phyloP scores from a whole-genome alignment of 2,113 vertebrate species.

The Carettochelys insculpta region DNA sequence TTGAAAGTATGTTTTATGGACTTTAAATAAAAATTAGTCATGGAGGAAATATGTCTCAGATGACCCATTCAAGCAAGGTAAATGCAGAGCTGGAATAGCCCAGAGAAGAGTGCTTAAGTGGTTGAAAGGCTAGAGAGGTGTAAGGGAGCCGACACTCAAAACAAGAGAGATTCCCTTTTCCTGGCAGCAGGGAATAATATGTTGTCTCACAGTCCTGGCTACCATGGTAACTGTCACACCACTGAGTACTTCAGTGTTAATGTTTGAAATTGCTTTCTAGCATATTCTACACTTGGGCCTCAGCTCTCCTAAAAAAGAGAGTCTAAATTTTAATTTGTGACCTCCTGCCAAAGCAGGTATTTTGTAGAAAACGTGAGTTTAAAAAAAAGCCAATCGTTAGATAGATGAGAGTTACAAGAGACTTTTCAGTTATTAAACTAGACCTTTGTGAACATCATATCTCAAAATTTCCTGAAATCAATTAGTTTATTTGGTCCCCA shows the following conservation, averaged over 20 bases:
- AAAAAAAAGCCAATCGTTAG: background rate
- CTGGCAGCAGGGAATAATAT: background rate
- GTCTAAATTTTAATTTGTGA: background rate
- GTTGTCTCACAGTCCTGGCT: background rate
- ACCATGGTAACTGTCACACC: background rate
- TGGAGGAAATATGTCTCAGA: background rate
- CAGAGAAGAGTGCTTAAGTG: background rate
- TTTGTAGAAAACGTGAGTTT: background rate
- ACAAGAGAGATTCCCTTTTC: background rate
- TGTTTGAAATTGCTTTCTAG: background rate
- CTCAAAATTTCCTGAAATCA: background rate
- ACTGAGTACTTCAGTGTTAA: background rate
- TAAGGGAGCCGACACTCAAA: background rate
- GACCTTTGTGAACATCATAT: background rate
- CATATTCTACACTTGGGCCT: background rate
- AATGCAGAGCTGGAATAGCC: background rate
- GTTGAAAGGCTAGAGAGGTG: background rate
- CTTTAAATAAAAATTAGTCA: background rate
- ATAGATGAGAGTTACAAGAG: background rate
- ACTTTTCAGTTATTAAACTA: background rate
- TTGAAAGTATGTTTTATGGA: background rate
- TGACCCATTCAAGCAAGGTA: background rate
- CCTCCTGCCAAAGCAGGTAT: background rate
- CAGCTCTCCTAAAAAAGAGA: background rate
- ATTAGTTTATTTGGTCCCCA: background rate